Evolutionary conservation across 2,113 vertebrate genomes (phyloP).

Genomic region (Planiliza haematocheilus): DNA sequence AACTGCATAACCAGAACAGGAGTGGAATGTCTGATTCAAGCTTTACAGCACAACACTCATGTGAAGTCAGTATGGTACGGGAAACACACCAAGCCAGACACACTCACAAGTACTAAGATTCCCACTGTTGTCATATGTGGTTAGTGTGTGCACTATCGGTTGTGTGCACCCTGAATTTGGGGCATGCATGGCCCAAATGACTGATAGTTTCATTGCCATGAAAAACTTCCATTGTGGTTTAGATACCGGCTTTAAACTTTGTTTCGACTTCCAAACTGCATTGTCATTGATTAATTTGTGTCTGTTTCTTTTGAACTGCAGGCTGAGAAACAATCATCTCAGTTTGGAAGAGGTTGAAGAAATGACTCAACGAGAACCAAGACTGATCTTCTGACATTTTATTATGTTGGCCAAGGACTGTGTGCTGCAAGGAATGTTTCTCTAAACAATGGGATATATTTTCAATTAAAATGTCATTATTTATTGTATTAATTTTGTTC

Average conservation of each 20-base stretch:
- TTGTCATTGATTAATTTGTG: not conserved
- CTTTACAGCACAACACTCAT: slow-evolving; percentile 78
- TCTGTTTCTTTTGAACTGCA: slow-evolving; percentile 51
- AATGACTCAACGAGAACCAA: slow-evolving; percentile 77
- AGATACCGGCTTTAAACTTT: no score
- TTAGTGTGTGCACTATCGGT: not conserved
- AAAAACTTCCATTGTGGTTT: not conserved
- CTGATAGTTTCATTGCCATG: not conserved
- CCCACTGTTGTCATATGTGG: not conserved
- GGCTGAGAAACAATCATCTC: slow-evolving; percentile 86
- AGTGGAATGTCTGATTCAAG: slow-evolving; percentile 82
- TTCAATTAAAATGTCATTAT: no score
- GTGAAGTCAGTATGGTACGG: slow-evolving; percentile 86
- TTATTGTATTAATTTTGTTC: no score
- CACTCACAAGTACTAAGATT: slow-evolving; percentile 7
- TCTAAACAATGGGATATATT: no score
- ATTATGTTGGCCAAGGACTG: not conserved
- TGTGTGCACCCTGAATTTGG: slow-evolving; percentile 7
- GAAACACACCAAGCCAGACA: not conserved
- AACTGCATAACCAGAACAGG: slow-evolving; percentile 85
- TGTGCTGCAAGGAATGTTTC: no score
- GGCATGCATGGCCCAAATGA: not conserved
- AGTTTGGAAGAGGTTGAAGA: slow-evolving; percentile 79
- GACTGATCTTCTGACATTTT: slow-evolving; percentile 82
- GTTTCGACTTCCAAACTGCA: not conserved